Percentiles rank a stretch among this genome's conserved stretches.
Evolutionary conservation across 1,140 invertebrate genomes (phyloP).

Genomic region (Triops longicaudatus): DNA sequence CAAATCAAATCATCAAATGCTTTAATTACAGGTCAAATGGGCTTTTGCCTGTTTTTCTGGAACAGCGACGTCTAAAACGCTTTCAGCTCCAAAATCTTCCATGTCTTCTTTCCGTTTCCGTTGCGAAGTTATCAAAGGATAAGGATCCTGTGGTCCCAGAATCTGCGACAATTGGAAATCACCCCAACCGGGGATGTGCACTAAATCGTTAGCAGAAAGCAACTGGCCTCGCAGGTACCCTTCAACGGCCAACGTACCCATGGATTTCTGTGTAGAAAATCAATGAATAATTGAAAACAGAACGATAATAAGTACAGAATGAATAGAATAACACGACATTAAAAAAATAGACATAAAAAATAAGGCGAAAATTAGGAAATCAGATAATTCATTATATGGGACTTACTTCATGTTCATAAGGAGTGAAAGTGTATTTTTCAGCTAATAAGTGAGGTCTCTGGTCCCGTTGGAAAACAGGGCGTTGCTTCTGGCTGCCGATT

Average conservation of each 20-base stretch:
- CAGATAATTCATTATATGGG: not conserved
- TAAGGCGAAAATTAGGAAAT: not conserved
- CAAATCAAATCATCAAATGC: not conserved
- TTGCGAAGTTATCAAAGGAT: slow-evolving; percentile 48
- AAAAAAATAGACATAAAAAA: slow-evolving; percentile 5
- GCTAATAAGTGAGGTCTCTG: slow-evolving; percentile 69
- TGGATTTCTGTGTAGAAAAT: slow-evolving; percentile 35
- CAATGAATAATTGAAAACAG: too few species aligned
- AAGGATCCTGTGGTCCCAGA: slow-evolving; percentile 59
- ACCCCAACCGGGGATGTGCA: slow-evolving; percentile 83
- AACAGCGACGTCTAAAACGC: slow-evolving; percentile 52
- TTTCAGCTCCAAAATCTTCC: slow-evolving; percentile 29
- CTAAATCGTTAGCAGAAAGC: slow-evolving; percentile 73
- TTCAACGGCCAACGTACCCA: slow-evolving; percentile 69
- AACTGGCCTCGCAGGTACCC: slow-evolving; percentile 74
- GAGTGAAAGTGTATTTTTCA: slow-evolving; percentile 63
- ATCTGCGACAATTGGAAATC: slow-evolving; percentile 88
- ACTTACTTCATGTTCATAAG: slow-evolving; percentile 38
- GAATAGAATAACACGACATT: too few species aligned
- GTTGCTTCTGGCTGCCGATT: slow-evolving; percentile 72
- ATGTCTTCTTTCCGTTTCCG: slow-evolving; percentile 37
- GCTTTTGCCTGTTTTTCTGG: slow-evolving; percentile 48
- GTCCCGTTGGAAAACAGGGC: slow-evolving; percentile 60
- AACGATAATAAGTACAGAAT: too few species aligned
- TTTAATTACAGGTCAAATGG: not conserved